Percentiles rank a stretch among this genome's conserved stretches.
Conservation (phyloP, 2,113 vertebrate species). For the Xiphorhynchus elegans region DNA sequence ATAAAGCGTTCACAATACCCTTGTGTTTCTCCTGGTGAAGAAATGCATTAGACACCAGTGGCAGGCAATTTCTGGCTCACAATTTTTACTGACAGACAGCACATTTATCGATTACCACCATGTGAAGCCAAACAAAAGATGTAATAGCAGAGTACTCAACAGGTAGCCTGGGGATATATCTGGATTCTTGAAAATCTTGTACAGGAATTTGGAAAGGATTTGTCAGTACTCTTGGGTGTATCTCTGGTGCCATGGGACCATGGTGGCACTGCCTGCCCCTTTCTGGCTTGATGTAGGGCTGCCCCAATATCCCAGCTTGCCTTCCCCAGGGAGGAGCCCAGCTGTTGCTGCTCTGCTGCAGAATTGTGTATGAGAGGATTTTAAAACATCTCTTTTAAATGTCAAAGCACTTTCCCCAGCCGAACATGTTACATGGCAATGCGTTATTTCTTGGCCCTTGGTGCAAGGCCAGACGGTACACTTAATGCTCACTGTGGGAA, state of each 20-base stretch:
- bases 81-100: not conserved
- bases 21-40: not conserved
- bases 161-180: not conserved
- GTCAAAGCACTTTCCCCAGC: not conserved
- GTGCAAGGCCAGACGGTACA: not conserved
- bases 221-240: not conserved
- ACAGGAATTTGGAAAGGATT: not conserved
- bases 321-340: not conserved
- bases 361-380: not conserved
- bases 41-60: not conserved
- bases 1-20: not conserved
- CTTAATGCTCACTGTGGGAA: not conserved
- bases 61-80: not conserved
- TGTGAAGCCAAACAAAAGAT: not conserved
- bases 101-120: not conserved
- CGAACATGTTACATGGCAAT: not conserved
- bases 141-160: not conserved
- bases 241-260: fast-evolving
- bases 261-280: not conserved
- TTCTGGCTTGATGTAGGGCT: not conserved
- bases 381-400: not conserved
- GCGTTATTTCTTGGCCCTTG: not conserved
- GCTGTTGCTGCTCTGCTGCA: not conserved
- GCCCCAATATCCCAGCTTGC: not conserved
- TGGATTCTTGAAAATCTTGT: not conserved